Evolutionary conservation across 2,888 invertebrate genomes (phyloP), one percentile per base, ranked within the genome.

Genomic region (Thalpophila matura): DNA sequence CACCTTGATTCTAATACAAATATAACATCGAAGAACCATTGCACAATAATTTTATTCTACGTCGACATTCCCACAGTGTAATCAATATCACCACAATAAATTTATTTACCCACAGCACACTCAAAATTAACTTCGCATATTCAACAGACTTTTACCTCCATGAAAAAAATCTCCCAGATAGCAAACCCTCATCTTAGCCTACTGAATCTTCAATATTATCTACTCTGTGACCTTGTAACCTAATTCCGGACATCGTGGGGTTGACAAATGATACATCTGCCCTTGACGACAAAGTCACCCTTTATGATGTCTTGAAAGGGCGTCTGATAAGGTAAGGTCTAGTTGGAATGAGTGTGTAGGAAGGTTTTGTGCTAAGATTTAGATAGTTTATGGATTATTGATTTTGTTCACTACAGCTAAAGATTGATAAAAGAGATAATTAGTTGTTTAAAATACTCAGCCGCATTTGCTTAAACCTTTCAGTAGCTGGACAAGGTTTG

Each of bases 251-350:
- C 56, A 58, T 45, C 53, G 47, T 37, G 46, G 56, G 54, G 49
- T 49, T 65, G 58, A 65, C 56, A 75, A 74, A 78, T 75, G 58
- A 33, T 54, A 49, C 57, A 62, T 65, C 61, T 65, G 65, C 18
- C 58, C 74, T 68, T 67, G 68, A 49, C 10, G 43, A 24, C 42
- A 37, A 33, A 37, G 29, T 27, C 26, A 37, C 57, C 55, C 60
- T 77, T 66, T 75, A 61, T 58, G 57, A 61, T 57, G 50, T 61
- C 56, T 55, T 61, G 58, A 68, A 54, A 49, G 40, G 20, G 51
- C 14, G 16, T 5, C 16, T 6, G 74, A 77, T 74, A 77, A 74
- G 57, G 31, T 33, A 26, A 42, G 45, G 31, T 27, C 24, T 50
- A 59, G 53, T 42, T 38, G 10, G 24, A 2, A 33, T 12, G 16